These are phyloP conservation scores for Gymnoscopelus microlampas DNA, from an alignment of 2,797 vertebrate species.

Conservation along the genomic window DNA sequence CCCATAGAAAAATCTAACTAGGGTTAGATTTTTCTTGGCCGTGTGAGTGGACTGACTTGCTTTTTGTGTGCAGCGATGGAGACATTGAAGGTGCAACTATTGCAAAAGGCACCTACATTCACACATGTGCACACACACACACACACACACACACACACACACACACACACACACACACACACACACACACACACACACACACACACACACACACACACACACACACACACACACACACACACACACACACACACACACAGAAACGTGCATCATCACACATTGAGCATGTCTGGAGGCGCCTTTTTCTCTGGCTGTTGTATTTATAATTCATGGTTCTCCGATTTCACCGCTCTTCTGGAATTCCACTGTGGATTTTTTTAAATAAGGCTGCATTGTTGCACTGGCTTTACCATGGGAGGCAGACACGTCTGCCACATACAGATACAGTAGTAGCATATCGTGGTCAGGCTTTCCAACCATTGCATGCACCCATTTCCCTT, in stretches of 20 bases:
- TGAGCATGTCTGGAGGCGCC: constrained; percentile 56
- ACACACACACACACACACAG: not conserved
- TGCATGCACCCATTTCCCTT: no score
- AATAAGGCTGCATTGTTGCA: constrained; percentile 64
- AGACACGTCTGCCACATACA: constrained; percentile 42
- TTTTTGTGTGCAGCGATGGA: constrained; percentile 34
- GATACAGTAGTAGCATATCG: no score
- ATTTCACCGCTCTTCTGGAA: constrained; percentile 68
- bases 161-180: constrained; percentile 25
- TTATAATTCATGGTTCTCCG: constrained; percentile 73
- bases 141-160: constrained; percentile 47
- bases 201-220: not conserved
- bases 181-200: not conserved
- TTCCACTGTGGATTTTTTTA: constrained; percentile 68
- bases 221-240: constrained; percentile 1
- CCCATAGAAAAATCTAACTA: not conserved
- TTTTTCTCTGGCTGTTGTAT: constrained; percentile 62
- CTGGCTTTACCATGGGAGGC: constrained; percentile 22
- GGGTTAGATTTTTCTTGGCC: constrained; percentile 40
- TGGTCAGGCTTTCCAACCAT: no score
- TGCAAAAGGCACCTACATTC: constrained; percentile 34
- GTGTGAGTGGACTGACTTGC: constrained; percentile 27
- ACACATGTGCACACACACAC: constrained; percentile 33
- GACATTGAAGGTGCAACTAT: constrained; percentile 43
- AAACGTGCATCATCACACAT: not conserved